Base-by-base conservation (phyloP, 2,797 vertebrate species). In the Notamacropus eugenii region DNA sequence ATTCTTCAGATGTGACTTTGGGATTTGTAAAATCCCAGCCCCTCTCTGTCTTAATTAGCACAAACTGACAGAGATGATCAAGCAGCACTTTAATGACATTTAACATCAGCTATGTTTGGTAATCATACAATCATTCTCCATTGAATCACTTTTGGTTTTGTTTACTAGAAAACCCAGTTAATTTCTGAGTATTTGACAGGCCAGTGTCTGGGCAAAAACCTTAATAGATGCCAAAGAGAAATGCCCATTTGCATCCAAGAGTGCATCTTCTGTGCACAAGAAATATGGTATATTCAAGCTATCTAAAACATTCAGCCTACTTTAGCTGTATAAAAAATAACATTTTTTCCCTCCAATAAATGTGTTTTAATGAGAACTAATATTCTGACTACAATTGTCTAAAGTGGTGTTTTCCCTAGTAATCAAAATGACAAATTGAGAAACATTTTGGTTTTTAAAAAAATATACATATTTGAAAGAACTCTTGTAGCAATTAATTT, bases 31-130 rank as follows among this genome's bases (percentile, higher is more conserved):
- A 98, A 98, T 98, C 98, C 98, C 98, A 98, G 96, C 98, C 96
- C 57, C 97, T 98, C 99, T 99, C 99, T 99, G 99, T 98, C 99
- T 98, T 98, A 98, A 98, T 98, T 98, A 99, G 98, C 99, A 99
- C 98, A 98, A 99, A 97, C 98, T 98, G 99, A 98, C 98, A 99
- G 99, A 99, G 99, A 98, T 98, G 98, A 98, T 98, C 98, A 99
- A 99, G 98, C 99, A 99, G 99, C 99, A 99, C 99, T 99, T 99
- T 99, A 99, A 99, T 98, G 98, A 99, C 99, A 98, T 98, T 98
- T 98, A 99, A 98, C 98, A 99, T 98, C 99, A 98, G 98, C 98
- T 98, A 97, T 96, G 96, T 98, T 99, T 98, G 99, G 98, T 98
- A 98, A 98, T 99, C 98, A 99, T 98, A 98, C 99, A 99, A 98